These are phyloP conservation scores for Hexactinellida sp. DNA, from an alignment of 37 sponge, comb jelly and placozoan genomes.

Conservation along the genomic window DNA sequence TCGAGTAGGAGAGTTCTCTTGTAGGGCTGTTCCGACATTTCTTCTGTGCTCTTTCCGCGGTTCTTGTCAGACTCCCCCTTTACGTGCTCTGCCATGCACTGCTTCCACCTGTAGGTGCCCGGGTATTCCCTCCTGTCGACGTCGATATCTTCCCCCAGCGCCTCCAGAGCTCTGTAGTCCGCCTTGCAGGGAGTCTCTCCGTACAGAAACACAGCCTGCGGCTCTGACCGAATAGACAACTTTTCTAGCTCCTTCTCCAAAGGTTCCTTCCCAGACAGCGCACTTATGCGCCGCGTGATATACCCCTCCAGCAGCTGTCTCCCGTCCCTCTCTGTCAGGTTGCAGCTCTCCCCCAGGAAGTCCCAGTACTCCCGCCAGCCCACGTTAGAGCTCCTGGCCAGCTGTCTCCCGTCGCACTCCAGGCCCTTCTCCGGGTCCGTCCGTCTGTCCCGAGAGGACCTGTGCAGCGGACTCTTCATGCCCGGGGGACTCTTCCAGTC, in stretches of 20 bases:
- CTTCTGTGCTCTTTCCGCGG: neutral
- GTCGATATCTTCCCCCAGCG: neutral
- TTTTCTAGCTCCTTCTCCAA: neutral
- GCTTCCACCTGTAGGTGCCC: neutral
- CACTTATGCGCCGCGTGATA: neutral
- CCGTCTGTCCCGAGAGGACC: slow-evolving; percentile 28
- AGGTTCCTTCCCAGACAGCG: neutral
- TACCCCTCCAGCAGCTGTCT: slow-evolving; percentile 47
- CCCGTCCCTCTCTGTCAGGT: slow-evolving; percentile 51
- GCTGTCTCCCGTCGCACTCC: slow-evolving; percentile 73
- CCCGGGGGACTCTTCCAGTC: slow-evolving; percentile 55
- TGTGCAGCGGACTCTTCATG: neutral
- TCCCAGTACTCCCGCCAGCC: slow-evolving; percentile 83
- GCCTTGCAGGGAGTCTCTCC: neutral
- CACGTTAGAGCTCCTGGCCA: slow-evolving; percentile 41
- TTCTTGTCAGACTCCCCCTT: neutral
- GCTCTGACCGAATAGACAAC: neutral
- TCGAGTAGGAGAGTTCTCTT: neutral
- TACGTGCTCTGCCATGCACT: neutral
- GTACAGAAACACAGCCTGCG: neutral
- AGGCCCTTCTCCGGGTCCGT: slow-evolving; percentile 69
- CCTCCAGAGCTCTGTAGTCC: neutral
- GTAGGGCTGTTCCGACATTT: neutral
- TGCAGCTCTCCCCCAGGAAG: slow-evolving; percentile 47
- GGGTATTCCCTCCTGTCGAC: neutral